Conservation (phyloP, 2,797 vertebrate species). For the Xenopus petersii region DNA sequence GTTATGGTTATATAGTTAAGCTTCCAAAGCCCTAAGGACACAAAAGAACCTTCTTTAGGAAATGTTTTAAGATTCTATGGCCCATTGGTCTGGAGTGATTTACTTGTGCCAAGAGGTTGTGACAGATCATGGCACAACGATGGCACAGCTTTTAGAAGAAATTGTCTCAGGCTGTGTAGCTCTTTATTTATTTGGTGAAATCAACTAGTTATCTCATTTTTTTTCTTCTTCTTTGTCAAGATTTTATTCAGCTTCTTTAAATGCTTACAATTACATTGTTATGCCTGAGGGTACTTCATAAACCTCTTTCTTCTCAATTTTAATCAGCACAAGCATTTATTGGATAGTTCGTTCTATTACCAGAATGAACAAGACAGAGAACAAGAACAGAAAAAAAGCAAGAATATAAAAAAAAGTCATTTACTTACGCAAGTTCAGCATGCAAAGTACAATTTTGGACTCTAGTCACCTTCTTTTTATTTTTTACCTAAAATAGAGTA, state of each 20-base stretch:
- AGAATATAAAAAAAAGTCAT: too few relatives aligned
- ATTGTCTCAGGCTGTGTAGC: neutral
- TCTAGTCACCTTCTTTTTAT: too few relatives aligned
- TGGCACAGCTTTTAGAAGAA: neutral
- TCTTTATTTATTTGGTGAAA: conserved; percentile 16
- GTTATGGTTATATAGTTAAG: too few relatives aligned
- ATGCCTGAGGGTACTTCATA: conserved; percentile 45
- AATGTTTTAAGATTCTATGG: too few relatives aligned
- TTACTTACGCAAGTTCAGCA: too few relatives aligned
- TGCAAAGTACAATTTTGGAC: too few relatives aligned
- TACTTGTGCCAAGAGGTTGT: neutral
- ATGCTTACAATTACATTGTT: conserved; percentile 7
- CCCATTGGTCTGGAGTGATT: neutral
- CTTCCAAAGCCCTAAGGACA: too few relatives aligned
- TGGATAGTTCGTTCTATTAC: conserved; percentile 29
- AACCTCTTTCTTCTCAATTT: conserved; percentile 22
- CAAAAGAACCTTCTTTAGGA: too few relatives aligned
- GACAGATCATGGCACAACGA: neutral
- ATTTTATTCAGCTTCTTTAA: conserved; percentile 17
- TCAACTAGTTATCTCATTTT: neutral
- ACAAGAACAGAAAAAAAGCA: neutral
- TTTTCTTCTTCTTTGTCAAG: conserved; percentile 26
- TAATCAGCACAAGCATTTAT: conserved; percentile 18
- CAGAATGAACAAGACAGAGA: neutral
- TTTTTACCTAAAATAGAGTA: too few relatives aligned